phyloP scores from a whole-genome alignment of 2,888 invertebrate species.

The Agriopis marginaria region DNA sequence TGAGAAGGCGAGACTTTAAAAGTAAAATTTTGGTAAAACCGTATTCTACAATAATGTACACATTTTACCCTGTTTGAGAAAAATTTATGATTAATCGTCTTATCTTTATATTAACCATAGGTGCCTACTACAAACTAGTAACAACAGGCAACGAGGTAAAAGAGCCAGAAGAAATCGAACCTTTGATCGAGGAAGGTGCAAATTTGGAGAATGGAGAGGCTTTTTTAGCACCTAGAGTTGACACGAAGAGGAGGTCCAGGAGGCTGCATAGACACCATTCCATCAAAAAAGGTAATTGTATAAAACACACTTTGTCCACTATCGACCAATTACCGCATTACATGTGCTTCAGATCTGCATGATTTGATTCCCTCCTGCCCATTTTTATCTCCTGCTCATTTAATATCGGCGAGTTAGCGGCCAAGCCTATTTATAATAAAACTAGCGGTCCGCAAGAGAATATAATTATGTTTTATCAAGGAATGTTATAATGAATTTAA shows the following conservation, averaged over 20 bases:
- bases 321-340: too few relatives aligned
- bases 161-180: slow-evolving; percentile 71
- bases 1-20: too few relatives aligned
- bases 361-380: too few relatives aligned
- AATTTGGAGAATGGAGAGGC: slow-evolving; percentile 54
- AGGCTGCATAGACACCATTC: slow-evolving; percentile 73
- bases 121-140: slow-evolving; percentile 87
- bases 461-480: too few relatives aligned
- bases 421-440: too few relatives aligned
- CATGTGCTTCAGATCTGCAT: too few relatives aligned
- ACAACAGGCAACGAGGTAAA: slow-evolving; percentile 85
- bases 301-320: too few relatives aligned
- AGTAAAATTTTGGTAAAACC: too few relatives aligned
- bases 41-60: too few relatives aligned
- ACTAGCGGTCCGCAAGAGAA: too few relatives aligned
- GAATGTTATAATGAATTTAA: not conserved
- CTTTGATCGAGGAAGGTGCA: slow-evolving; percentile 66
- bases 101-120: slow-evolving; percentile 46
- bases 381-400: too few relatives aligned
- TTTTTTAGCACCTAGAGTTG: slow-evolving; percentile 60
- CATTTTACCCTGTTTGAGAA: not conserved
- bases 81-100: not conserved
- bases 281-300: slow-evolving; percentile 64
- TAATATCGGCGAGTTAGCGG: too few relatives aligned
- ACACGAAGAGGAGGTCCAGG: slow-evolving; percentile 71